These are phyloP conservation scores for Agriopis aurantiaria DNA, from an alignment of 2,888 invertebrate species.

Conservation along the genomic window DNA sequence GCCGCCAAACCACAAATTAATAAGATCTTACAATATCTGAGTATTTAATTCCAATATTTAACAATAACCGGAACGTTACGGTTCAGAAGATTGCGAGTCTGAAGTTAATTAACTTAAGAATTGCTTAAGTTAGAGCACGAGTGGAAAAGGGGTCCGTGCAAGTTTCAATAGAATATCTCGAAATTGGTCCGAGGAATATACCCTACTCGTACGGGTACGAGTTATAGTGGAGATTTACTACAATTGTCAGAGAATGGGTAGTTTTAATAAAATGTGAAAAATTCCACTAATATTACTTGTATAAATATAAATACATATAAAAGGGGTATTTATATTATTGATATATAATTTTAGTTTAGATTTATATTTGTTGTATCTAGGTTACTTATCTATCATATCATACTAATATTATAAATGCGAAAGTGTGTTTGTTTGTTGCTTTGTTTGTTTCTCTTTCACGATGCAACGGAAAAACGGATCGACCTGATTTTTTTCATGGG, in stretches of 20 bases:
- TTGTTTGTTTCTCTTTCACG: too few species aligned
- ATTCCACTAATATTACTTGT: too few species aligned
- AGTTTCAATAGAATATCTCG: constrained; percentile 46
- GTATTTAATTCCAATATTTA: constrained; percentile 40
- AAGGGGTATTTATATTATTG: too few species aligned
- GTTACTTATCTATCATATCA: too few species aligned
- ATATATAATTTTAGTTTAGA: too few species aligned
- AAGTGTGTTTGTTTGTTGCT: too few species aligned
- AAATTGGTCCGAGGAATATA: constrained; percentile 22
- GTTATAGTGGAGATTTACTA: neutral
- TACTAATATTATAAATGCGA: too few species aligned
- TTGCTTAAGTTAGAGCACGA: constrained; percentile 39
- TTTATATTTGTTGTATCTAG: too few species aligned
- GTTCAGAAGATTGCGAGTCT: constrained; percentile 37
- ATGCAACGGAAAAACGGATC: too few species aligned
- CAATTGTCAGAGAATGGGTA: neutral
- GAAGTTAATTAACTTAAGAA: constrained; percentile 65
- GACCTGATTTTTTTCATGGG: too few species aligned
- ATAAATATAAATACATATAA: too few species aligned
- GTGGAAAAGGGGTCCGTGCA: constrained; percentile 27
- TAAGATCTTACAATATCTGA: constrained; percentile 55
- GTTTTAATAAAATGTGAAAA: too few species aligned
- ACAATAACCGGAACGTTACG: constrained; percentile 33
- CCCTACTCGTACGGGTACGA: constrained; percentile 2
- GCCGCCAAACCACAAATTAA: constrained; percentile 56